Evolutionary conservation across 2,797 vertebrate species (phyloP).

Genomic region (Paramormyrops hopkinsi): DNA sequence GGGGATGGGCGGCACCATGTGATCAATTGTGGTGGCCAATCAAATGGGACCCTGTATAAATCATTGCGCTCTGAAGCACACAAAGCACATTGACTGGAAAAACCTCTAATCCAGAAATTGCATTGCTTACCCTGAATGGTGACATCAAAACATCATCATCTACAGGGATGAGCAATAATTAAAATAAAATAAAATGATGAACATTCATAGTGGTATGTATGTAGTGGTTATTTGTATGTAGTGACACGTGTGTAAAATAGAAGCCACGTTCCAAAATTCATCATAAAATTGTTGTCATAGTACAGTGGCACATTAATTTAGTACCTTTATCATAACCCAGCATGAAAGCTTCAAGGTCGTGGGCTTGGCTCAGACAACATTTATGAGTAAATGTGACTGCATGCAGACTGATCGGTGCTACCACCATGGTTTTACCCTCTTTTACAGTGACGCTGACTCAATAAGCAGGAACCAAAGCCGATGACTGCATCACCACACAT

Average conservation of each 20-base stretch:
- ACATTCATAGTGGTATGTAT: not conserved
- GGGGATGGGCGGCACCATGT: conserved; percentile 63
- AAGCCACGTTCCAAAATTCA: not conserved
- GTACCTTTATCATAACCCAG: not conserved
- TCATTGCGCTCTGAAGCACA: conserved; percentile 64
- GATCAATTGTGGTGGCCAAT: conserved; percentile 57
- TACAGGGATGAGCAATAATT: not conserved
- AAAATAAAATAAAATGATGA: not conserved
- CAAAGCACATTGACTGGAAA: conserved; percentile 64
- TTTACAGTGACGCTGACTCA: not conserved
- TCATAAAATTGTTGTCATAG: not conserved
- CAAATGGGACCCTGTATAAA: conserved; percentile 52
- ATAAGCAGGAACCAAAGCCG: not conserved
- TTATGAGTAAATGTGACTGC: not conserved
- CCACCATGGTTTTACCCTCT: not conserved
- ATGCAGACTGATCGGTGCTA: not conserved
- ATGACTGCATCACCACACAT: not conserved
- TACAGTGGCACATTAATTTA: not conserved
- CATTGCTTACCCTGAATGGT: not conserved
- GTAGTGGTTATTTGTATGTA: not conserved
- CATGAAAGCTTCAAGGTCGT: not conserved
- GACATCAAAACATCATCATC: not conserved
- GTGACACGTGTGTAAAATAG: not conserved
- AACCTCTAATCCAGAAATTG: conserved; percentile 32
- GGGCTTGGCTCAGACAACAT: not conserved